Base-by-base conservation (phyloP, 2,888 invertebrate species). In the Caenorhabditis zanzibari region DNA sequence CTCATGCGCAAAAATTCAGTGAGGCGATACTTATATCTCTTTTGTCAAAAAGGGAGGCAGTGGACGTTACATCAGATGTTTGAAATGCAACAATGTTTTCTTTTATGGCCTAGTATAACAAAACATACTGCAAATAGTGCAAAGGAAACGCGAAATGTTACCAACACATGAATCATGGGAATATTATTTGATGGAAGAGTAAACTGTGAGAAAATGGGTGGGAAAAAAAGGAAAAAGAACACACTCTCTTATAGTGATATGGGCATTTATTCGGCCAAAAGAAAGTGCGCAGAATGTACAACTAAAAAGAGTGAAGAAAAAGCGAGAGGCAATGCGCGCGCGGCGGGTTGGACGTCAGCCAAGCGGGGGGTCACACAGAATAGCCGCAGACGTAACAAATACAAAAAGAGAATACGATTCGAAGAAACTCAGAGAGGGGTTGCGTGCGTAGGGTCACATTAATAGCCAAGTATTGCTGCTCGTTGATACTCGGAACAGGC, bases 391-490 rank as follows among this genome's bases (percentile, higher is more conserved):
- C 72, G 71, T 72, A 71, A 79, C 79, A 54, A 71, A 44, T 49
- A 58, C 61, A 24, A 19, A 41, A 61, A 79, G 32, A 79, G 54
- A n/a, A 56, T 19, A 58, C 56, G 69, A 47, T 41, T 32, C n/a
- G 56, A 26, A 38, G 54, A 79, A 71, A 79, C 79, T 16, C 38
- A 56, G 59, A 63, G 61, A 75, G n/a, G 79, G 35, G 71, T 77
- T 72, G 82, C 77, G 82, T 82, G 77, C 82, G 63, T 58, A 77
- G 76, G 77, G 82, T 77, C 77, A 77, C 77, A 82, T 82, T 82
- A 82, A 82, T 82, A 77, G 77, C 77, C 68, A 73, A 82, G 82
- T 77, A 82, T 82, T 82, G 77, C 73, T 75, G 74, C 74, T 81
- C 75, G 80, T 66, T 80, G 80, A 80, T 80, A 80, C 80, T 80